Evolutionary conservation across 1,140 invertebrate genomes (phyloP), one percentile per base, ranked within the genome.

Genomic region (Euglossa dilemma): DNA sequence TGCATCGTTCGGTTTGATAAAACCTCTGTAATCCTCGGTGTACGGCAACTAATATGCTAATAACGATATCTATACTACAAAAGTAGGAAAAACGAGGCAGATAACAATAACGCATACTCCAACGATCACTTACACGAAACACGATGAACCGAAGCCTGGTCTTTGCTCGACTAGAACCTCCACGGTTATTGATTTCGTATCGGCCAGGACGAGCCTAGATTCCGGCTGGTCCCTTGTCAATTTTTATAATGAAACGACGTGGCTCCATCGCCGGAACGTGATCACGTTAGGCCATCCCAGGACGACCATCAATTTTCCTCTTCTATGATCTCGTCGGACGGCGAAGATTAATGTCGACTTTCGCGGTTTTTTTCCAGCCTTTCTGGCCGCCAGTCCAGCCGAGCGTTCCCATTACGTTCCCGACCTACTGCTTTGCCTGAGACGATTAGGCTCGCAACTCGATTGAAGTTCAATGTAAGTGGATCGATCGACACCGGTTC

Each of bases 191-290:
- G 87, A 89, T 89, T 88, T 84, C 76, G 82, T 78, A 84, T 83
- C 80, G 52, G 16, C 66, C 64, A 50, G 56, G 25, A 61, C 52
- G 50, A 61, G 36, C 16, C 18, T 52, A 74, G 73, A 86, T 86
- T 85, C 70, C 72, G 59, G 47, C 25, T 64, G 67, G 36, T 66
- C 82, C 72, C 74, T 71, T 69, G 70, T 85, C 85, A 84, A 89
- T 89, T 89, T 89, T 90, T 90, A 87, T 89, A 89, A 90, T 89
- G 87, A 89, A 89, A 90, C 74, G 80, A 45, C 75, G 23, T 45
- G 36, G 73, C 85, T 83, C 73, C 59, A 56, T 71, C 52, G 61
- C 25, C 25, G 36, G 47, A 84, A 50, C 80, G 64, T 61, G 57
- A 50, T 52, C 71, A 25, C 74, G 73, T 64, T 81, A 75, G 45